phyloP scores from a whole-genome alignment of 1,140 invertebrate species.

The Drosophila ogumai region DNA sequence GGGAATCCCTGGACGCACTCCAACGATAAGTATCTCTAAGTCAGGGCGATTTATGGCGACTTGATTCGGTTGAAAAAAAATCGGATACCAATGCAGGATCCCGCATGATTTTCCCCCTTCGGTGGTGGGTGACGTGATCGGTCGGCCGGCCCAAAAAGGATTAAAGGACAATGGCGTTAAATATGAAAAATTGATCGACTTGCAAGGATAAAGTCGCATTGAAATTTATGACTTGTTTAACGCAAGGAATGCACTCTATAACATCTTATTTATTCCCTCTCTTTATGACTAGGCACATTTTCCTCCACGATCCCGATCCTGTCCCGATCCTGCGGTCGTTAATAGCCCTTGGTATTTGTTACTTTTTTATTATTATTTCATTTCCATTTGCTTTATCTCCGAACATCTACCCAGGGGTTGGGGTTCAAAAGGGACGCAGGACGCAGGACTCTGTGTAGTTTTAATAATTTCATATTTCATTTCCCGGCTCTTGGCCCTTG shows the following conservation, averaged over 20 bases:
- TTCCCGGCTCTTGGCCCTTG: conserved; percentile 8
- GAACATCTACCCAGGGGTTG: conserved; percentile 8
- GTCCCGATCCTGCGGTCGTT: conserved; percentile 70
- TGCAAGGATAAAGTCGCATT: conserved; percentile 73
- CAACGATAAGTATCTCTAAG: conserved; percentile 61
- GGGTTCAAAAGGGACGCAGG: conserved; percentile 21
- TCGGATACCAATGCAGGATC: conserved; percentile 12
- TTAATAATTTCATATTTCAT: conserved; percentile 79
- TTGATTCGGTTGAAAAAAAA: conserved; percentile 57
- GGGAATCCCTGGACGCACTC: neutral
- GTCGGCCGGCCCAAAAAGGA: conserved; percentile 46
- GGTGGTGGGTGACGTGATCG: neutral
- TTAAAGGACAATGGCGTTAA: conserved; percentile 69
- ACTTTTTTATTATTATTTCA: conserved; percentile 55
- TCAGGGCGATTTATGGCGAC: conserved; percentile 68
- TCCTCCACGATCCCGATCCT: conserved; percentile 14
- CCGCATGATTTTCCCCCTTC: conserved; percentile 58
- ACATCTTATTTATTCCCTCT: conserved; percentile 19
- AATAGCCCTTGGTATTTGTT: conserved; percentile 62
- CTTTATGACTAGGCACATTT: conserved; percentile 62
- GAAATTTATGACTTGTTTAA: conserved; percentile 82
- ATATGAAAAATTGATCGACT: conserved; percentile 71
- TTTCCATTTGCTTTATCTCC: conserved; percentile 58
- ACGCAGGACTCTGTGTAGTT: conserved; percentile 48
- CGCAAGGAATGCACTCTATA: conserved; percentile 27